A percentile compares a stretch with the other conserved stretches of the same genome.
Conservation (phyloP, 2,113 vertebrate genomes). For the Amphilophus citrinellus region DNA sequence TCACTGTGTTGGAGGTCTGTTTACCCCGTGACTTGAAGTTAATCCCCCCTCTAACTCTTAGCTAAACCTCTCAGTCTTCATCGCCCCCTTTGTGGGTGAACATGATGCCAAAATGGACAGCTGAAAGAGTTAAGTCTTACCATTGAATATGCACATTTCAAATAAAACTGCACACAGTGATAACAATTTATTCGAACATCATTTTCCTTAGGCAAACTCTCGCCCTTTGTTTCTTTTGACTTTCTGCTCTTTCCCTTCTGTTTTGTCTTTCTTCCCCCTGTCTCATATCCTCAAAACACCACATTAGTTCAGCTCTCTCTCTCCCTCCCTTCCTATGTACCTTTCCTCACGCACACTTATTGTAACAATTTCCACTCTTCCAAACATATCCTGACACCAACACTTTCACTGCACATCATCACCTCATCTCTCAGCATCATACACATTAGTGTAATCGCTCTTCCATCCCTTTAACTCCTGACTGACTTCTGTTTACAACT, state of each 20-base stretch:
- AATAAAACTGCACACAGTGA: not conserved
- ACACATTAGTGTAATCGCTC: constrained; percentile 40
- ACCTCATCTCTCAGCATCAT: constrained; percentile 56
- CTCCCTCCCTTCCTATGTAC: constrained; percentile 10
- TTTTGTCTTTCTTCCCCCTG: constrained; percentile 14
- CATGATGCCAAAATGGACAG: not conserved
- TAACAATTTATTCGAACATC: not conserved
- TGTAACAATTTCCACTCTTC: constrained; percentile 39
- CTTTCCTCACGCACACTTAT: constrained; percentile 46
- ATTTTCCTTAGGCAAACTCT: not conserved
- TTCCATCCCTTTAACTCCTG: constrained; percentile 41
- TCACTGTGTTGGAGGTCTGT: constrained; percentile 69
- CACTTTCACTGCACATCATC: constrained; percentile 42
- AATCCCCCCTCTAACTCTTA: constrained; percentile 59
- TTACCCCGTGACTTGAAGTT: constrained; percentile 67
- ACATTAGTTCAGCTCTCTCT: constrained; percentile 43
- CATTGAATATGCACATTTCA: not conserved
- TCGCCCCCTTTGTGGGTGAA: not conserved
- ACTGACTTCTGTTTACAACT: constrained; percentile 46
- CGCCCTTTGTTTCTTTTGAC: not conserved
- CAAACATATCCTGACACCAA: not conserved
- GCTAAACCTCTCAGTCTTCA: constrained; percentile 41
- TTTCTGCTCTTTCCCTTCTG: not conserved
- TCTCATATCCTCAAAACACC: constrained; percentile 48
- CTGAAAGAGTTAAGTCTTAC: not conserved